Conservation (phyloP, 64 coral and sea anemone genomes). For the Porites lutea region DNA sequence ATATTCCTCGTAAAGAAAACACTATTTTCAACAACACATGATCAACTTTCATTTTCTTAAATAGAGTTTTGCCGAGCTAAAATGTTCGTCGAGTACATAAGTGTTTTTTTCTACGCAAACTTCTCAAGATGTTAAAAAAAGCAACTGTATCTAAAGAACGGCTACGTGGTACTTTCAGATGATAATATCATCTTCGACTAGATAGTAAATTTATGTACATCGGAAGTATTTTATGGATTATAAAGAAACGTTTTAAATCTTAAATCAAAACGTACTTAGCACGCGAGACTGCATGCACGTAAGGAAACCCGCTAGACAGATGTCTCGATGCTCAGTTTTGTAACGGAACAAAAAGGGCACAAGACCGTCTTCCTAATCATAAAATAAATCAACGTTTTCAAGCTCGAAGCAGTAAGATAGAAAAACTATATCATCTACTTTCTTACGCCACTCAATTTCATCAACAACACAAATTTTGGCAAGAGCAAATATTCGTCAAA, state of each 20-base stretch:
- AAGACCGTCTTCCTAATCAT: constrained; percentile 1
- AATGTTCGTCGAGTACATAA: not conserved
- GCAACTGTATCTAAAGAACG: constrained; percentile 42
- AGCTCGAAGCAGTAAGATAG: not conserved
- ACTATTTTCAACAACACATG: constrained; percentile 27
- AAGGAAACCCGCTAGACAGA: constrained; percentile 46
- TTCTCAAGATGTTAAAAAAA: constrained; percentile 28
- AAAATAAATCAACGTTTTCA: not conserved
- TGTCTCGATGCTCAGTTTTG: constrained; percentile 30
- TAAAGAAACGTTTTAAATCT: constrained; percentile 57
- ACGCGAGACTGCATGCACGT: constrained; percentile 27
- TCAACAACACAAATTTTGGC: not conserved
- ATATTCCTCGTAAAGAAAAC: constrained; percentile 3
- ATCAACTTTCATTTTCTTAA: constrained; percentile 9
- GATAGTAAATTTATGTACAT: constrained; percentile 57
- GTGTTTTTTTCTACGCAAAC: constrained; percentile 1
- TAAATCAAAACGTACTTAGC: constrained; percentile 56
- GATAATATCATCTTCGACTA: constrained; percentile 54
- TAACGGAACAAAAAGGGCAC: constrained; percentile 17
- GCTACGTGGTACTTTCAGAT: not conserved
- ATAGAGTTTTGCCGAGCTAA: not conserved
- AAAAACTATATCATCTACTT: constrained; percentile 5
- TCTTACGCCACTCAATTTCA: constrained; percentile 12
- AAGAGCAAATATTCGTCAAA: not conserved
- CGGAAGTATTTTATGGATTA: constrained; percentile 53